phyloP scores from a whole-genome alignment of 2,888 invertebrate species.

The Lasioglossum calceatum region DNA sequence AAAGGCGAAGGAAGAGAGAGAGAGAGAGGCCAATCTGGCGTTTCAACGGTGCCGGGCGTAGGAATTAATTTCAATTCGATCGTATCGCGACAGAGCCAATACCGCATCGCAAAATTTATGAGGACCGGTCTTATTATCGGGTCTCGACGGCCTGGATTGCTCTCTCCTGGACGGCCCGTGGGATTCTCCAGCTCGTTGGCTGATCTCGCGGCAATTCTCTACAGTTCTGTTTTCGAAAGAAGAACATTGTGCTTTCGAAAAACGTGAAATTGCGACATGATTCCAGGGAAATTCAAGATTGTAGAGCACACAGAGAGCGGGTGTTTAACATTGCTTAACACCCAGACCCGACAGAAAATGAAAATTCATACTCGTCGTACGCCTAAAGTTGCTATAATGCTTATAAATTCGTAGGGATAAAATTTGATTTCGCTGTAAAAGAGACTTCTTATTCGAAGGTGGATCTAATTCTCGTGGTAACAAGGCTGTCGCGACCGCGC shows the following conservation, averaged over 20 bases:
- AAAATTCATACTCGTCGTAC: not conserved
- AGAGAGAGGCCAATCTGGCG: conserved; percentile 36
- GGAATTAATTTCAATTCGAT: conserved; percentile 67
- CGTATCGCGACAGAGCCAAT: conserved; percentile 53
- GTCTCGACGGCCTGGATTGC: not conserved
- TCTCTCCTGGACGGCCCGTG: not conserved
- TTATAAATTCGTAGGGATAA: no score
- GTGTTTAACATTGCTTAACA: no score
- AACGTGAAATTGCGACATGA: not conserved
- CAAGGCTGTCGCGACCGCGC: not conserved
- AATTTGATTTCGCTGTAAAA: no score
- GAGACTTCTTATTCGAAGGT: no score
- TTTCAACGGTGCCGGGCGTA: conserved; percentile 51
- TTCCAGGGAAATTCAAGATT: not conserved
- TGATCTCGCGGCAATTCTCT: not conserved
- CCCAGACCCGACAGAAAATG: not conserved
- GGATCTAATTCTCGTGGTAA: not conserved
- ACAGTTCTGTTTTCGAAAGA: not conserved
- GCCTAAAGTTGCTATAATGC: no score
- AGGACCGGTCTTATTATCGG: conserved; percentile 43
- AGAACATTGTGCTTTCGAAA: no score
- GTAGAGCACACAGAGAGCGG: not conserved
- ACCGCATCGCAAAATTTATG: conserved; percentile 62
- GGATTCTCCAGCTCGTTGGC: not conserved
- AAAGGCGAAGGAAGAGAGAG: not conserved